A percentile compares a stretch with the other conserved stretches of the same genome.
Evolutionary conservation across 1,140 invertebrate species (phyloP).

Genomic region (Drosophila albomicans): DNA sequence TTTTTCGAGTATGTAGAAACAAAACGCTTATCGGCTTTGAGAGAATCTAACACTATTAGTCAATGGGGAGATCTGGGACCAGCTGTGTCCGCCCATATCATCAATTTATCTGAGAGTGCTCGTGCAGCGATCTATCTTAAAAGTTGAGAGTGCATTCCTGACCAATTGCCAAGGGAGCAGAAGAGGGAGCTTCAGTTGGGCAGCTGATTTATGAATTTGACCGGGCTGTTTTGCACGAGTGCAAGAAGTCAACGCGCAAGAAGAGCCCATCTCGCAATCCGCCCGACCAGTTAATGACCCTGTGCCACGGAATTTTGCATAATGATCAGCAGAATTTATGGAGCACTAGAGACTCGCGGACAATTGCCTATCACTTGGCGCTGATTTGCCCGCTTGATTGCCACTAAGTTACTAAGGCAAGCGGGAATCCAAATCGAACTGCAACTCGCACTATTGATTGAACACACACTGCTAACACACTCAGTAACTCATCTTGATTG

Average conservation of each 20-base stretch:
- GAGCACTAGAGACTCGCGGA: slow-evolving; percentile 3
- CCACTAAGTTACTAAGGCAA: slow-evolving; percentile 75
- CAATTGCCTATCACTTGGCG: slow-evolving; percentile 45
- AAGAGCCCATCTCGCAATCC: background rate
- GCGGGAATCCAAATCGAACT: slow-evolving; percentile 49
- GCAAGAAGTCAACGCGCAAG: slow-evolving; percentile 51
- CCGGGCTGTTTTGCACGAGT: slow-evolving; percentile 41
- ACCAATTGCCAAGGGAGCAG: slow-evolving; percentile 37
- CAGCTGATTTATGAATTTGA: slow-evolving; percentile 79
- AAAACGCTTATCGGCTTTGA: slow-evolving; percentile 73
- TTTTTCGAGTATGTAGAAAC: slow-evolving; percentile 42
- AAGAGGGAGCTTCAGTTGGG: slow-evolving; percentile 10
- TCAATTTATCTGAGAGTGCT: slow-evolving; percentile 68
- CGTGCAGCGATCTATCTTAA: slow-evolving; percentile 43
- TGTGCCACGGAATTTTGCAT: slow-evolving; percentile 56
- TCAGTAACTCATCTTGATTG: slow-evolving; percentile 61
- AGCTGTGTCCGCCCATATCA: slow-evolving; percentile 66
- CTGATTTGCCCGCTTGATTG: slow-evolving; percentile 50
- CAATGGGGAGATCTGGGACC: slow-evolving; percentile 56
- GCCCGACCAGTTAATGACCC: slow-evolving; percentile 71
- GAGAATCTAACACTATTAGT: slow-evolving; percentile 79
- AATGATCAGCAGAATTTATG: slow-evolving; percentile 39
- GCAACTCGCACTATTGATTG: slow-evolving; percentile 24
- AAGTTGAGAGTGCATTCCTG: slow-evolving; percentile 68
- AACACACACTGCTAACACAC: slow-evolving; percentile 66